Base-by-base conservation (phyloP, 2,797 vertebrate genomes). In the Chrysocyon brachyurus region DNA sequence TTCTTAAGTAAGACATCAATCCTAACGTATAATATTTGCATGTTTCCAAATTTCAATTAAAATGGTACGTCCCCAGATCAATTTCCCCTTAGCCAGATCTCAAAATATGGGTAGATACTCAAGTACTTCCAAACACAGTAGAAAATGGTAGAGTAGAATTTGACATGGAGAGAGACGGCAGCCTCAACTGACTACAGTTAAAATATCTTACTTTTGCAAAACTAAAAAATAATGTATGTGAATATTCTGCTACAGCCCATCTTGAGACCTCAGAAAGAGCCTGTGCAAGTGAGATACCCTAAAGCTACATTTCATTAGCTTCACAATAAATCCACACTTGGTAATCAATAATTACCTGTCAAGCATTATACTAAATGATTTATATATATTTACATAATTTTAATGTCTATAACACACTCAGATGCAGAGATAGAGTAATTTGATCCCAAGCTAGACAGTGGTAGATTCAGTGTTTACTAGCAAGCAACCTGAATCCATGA, bases 31-130 rank as follows among this genome's bases (percentile, higher is more conserved):
- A 75, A 52, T 75, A 75, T 75, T 49, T 75, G 73, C 73, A 75
- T 70, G 56, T 77, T 93, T 91, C 82, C 31, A 84, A 86, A 73
- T 94, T 92, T 84, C 72, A 94, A 2, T 64, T 86, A 59, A 90
- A 95, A 66, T 61, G 9, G 9, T 56, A 12, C 64, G 26, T 46
- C 36, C 12, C 24, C 63, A 63, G 26, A 36, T 89, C 57, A 68
- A 70, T 24, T 28, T 86, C 19, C 31, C 12, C 16, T 92, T 92
- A 75, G 16, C 73, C 63, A 93, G 61, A 85, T 77, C 15, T 79
- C 11, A 64, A 64, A 91, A 78, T 91, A 56, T 24, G 61, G 24
- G 56, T 77, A 14, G 26, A 77, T 17, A 31, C 14, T 89, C 40
- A 64, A 64, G n/a, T 4, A n/a, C 63, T 40, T 90, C 64, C 56